Percentiles rank a stretch among this genome's conserved stretches.
These are phyloP conservation scores for Lophotriccus pileatus DNA, from an alignment of 2,797 vertebrate species.

Conservation along the genomic window DNA sequence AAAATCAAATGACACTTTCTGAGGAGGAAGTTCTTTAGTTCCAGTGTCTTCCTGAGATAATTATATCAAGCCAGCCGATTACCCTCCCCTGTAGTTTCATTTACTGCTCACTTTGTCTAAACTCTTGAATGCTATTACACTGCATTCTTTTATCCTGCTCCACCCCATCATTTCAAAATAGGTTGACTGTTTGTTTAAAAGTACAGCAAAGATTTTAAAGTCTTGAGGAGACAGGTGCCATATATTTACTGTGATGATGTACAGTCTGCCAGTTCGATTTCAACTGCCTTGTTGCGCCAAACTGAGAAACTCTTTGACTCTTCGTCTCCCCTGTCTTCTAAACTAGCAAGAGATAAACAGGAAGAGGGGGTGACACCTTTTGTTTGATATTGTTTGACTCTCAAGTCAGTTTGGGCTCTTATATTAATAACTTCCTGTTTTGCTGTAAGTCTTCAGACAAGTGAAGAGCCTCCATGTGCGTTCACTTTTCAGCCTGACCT, in stretches of 20 bases:
- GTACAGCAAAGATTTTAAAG: background rate
- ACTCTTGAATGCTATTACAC: background rate
- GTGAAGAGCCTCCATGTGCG: background rate
- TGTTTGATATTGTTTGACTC: slow-evolving; percentile 28
- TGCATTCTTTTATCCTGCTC: background rate
- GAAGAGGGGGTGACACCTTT: slow-evolving; percentile 42
- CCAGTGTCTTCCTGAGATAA: background rate
- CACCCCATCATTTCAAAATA: background rate
- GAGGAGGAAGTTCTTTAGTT: slow-evolving; percentile 20
- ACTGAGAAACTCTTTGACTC: background rate
- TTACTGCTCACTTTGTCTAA: background rate
- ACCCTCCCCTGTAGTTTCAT: background rate
- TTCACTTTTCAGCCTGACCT: background rate
- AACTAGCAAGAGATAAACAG: slow-evolving; percentile 51
- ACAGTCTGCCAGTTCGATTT: background rate
- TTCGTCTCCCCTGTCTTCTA: background rate
- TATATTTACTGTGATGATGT: background rate
- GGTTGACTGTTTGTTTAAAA: background rate
- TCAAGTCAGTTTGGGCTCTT: background rate
- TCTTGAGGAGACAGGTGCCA: background rate
- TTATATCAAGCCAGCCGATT: background rate
- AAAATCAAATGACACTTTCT: slow-evolving; percentile 7
- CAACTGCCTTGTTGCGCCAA: background rate
- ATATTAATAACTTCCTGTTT: slow-evolving; percentile 49
- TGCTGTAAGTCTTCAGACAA: background rate